Base-by-base conservation (phyloP, 2,888 invertebrate species). In the Epicampocera succincta region DNA sequence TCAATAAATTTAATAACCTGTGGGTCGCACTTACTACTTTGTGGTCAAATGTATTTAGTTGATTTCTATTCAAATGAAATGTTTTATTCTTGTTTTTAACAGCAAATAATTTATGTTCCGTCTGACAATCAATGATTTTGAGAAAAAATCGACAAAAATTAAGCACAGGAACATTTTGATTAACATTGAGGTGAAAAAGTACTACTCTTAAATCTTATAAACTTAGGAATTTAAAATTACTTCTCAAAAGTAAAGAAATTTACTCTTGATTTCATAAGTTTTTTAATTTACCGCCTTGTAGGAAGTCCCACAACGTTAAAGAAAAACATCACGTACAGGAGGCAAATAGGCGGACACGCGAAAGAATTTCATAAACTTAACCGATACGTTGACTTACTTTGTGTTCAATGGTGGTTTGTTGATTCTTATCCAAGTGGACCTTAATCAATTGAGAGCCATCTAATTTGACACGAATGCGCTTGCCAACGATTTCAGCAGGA, bases 401-500 rank as follows among this genome's bases (percentile, higher is more conserved):
- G 92, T 99, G 99, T 93, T 99, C 99, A 92, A 99, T 98, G 87
- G 98, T 99, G 83, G 99, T 99, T 92, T 99, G 99, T 92, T 99
- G 98, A 91, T 95, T 97, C 92, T 99, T 99, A 92, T 99, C 98
- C 89, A 99, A 93, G 92, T 99, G 99, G 86, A 99, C 98, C 93
- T 99, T 99, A 90, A 97, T 97, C 84, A 99, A 93, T 89, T 98
- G 96, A 58, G 97, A 96, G 84, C 99, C 99, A 90, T 99, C 99
- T 87, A 99, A 93, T 92, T 97, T 98, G 83, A 99, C 95, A 86
- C 99, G 94, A 90, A 98, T 98, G 85, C 99, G 94, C 92, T 99
- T 99, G 90, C 99, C 99, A 50, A 99, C 99, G 88, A 99, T 99
- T 93, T 99, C 99, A 69, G 99, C 99, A 33, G 99, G 99, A 92